These are phyloP conservation scores for Alethe diademata DNA, from an alignment of 2,113 vertebrate species.

Conservation along the genomic window DNA sequence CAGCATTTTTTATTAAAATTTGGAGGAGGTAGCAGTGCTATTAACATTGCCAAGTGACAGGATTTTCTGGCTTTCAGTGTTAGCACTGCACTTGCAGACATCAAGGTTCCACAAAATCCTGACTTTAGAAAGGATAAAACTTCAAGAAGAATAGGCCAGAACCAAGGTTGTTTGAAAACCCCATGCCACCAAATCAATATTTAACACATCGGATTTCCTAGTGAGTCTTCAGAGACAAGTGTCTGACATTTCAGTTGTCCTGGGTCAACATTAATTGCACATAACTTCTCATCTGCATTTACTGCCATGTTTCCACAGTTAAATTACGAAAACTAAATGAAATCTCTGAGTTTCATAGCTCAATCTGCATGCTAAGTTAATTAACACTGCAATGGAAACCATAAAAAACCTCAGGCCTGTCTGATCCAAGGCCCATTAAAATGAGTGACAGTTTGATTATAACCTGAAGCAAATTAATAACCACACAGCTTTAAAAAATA, in stretches of 20 bases:
- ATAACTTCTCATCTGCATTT: conserved; percentile 30
- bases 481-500: neutral
- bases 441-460: conserved; percentile 35
- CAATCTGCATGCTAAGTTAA: conserved; percentile 39
- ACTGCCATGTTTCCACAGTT: neutral
- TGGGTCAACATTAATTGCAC: conserved; percentile 31
- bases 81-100: neutral
- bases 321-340: conserved; percentile 41
- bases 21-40: neutral
- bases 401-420: neutral
- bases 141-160: neutral
- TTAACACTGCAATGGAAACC: conserved; percentile 35
- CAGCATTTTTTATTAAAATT: neutral
- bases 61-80: neutral
- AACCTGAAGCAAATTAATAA: conserved; percentile 22
- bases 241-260: conserved; percentile 7
- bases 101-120: neutral
- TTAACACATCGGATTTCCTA: conserved; percentile 7
- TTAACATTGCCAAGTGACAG: neutral
- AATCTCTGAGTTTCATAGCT: neutral
- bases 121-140: neutral
- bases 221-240: neutral
- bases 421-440: conserved; percentile 29
- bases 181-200: neutral
- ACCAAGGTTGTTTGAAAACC: neutral